Percentiles rank a stretch among this genome's conserved stretches.
These are phyloP conservation scores for Eupeodes luniger DNA, from an alignment of 2,888 invertebrate species.

Conservation along the genomic window DNA sequence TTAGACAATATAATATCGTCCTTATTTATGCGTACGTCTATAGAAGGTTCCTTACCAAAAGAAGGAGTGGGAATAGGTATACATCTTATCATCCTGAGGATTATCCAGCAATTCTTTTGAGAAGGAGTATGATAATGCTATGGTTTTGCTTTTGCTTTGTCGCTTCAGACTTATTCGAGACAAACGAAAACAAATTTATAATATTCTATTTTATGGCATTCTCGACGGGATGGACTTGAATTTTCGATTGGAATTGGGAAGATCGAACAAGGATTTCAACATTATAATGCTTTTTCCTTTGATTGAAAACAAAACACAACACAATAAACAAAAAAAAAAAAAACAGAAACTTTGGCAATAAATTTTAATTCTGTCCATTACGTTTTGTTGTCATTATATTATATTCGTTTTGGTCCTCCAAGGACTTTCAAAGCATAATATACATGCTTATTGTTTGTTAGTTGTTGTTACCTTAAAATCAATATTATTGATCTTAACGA, in stretches of 20 bases:
- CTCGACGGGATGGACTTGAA: neutral
- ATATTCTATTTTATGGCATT: conserved; percentile 31
- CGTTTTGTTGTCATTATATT: conserved; percentile 20
- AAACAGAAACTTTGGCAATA: conserved; percentile 35
- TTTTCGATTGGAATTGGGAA: neutral
- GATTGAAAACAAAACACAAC: conserved; percentile 1
- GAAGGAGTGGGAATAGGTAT: neutral
- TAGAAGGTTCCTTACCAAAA: no score
- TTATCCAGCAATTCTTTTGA: conserved; percentile 18
- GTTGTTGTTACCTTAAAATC: conserved; percentile 39
- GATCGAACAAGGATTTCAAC: neutral
- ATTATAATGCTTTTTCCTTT: conserved; percentile 11
- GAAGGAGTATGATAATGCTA: conserved; percentile 1
- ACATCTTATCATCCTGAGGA: conserved; percentile 33
- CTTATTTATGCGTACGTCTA: neutral
- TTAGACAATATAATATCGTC: neutral
- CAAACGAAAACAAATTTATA: conserved; percentile 48
- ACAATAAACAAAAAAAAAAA: neutral
- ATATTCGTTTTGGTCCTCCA: conserved; percentile 1
- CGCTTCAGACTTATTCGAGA: neutral
- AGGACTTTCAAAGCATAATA: conserved; percentile 7
- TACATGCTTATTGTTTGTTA: neutral
- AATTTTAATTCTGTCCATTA: conserved; percentile 45
- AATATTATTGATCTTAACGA: conserved; percentile 40
- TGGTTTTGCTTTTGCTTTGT: no score